Evolutionary conservation across 1,140 invertebrate genomes (phyloP), one percentile per base, ranked within the genome.

Genomic region (Drosophila azteca): DNA sequence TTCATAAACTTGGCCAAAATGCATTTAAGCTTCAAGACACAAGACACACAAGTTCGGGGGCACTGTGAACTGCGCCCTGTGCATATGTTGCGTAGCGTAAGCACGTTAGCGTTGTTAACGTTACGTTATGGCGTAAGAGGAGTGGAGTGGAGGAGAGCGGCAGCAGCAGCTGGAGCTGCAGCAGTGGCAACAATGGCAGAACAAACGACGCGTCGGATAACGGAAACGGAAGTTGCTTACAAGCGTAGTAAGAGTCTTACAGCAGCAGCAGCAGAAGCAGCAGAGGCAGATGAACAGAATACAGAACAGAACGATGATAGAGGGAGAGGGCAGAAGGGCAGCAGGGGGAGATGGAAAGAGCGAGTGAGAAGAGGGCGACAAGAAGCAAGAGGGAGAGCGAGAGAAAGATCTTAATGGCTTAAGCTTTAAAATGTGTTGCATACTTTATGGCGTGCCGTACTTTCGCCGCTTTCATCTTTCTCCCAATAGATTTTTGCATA

Each of bases 161-260:
- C 41, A 26, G 52, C 15, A 63, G 46, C 49, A 59, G 50, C 61
- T 58, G 66, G 48, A 63, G 41, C 35, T 57, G 67, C 66, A 41
- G 53, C 70, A 69, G 57, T 61, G 58, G 65, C 80, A 85, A 74
- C 80, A 87, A 81, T 77, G 81, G 39, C 48, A 77, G 68, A 71
- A 83, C 81, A 79, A 76, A 80, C 65, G 66, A 72, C 71, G 81
- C 80, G 77, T 77, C 81, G 77, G 74, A 78, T 82, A 85, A 77
- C 68, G 81, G 82, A 85, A 85, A 78, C 81, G 81, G 81, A 85
- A 87, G 73, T 82, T 85, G 81, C 78, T 85, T 74, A 87, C 81
- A 87, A 78, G 73, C 69, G 63, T 75, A 64, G 29, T 64, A 74
- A 68, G 52, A 45, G 35, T 64, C 51, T 58, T 9, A 46, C 55